phyloP scores from a whole-genome alignment of 2,113 vertebrate genomes.

The Otis tarda region DNA sequence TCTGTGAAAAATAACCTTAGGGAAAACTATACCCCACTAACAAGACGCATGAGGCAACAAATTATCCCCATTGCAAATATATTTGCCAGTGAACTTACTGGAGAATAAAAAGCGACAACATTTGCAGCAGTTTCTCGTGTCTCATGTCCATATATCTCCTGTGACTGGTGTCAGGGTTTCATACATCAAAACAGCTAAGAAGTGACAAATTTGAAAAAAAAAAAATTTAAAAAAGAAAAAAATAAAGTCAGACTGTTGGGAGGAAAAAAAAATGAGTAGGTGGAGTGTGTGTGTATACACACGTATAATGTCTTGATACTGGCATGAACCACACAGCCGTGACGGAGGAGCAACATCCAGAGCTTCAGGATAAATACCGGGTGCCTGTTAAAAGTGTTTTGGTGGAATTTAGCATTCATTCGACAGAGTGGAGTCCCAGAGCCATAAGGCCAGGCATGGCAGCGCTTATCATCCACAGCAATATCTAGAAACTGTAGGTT shows the following conservation, averaged over 20 bases:
- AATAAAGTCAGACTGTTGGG: background rate
- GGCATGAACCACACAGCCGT: rapidly evolving
- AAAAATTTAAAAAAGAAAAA: background rate
- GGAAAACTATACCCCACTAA: background rate
- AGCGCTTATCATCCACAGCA: background rate
- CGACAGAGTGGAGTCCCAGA: background rate
- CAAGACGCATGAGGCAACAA: background rate
- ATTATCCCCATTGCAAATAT: background rate
- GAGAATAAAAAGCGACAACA: background rate
- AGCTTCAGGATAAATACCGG: background rate
- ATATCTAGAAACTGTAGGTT: conserved; percentile 6
- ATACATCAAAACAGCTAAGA: background rate
- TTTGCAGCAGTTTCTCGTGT: background rate
- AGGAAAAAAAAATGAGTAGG: background rate
- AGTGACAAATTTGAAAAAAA: background rate
- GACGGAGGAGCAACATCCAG: background rate
- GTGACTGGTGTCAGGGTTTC: background rate
- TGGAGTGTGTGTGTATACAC: background rate
- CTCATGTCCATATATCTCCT: background rate
- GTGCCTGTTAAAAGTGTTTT: background rate
- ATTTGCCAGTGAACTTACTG: background rate
- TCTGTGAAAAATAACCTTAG: background rate
- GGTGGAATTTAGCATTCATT: background rate
- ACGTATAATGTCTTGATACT: background rate
- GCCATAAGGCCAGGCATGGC: background rate